phyloP scores from a whole-genome alignment of 1,140 invertebrate genomes.

The Cryptotermes secundus region DNA sequence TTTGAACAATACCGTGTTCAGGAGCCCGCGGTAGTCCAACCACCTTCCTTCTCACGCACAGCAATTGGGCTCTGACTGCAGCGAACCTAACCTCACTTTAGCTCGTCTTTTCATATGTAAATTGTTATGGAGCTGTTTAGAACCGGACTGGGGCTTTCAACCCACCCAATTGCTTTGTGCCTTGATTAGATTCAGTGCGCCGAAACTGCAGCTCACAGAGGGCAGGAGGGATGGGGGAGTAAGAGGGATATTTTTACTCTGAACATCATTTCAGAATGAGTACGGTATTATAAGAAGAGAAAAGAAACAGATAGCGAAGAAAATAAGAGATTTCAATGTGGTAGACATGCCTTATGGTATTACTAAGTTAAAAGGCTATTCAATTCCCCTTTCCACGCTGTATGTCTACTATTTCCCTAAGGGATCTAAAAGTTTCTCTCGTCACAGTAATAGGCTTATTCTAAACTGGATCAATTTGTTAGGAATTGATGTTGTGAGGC shows the following conservation, averaged over 20 bases:
- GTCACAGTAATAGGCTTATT: background rate
- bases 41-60: background rate
- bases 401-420: background rate
- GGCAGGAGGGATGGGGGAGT: background rate
- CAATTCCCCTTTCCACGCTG: background rate
- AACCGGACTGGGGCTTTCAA: conserved; percentile 1
- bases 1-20: background rate
- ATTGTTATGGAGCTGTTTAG: conserved; percentile 30
- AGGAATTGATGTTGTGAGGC: background rate
- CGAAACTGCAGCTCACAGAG: background rate
- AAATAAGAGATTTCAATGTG: conserved; percentile 14
- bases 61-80: background rate
- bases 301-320: background rate
- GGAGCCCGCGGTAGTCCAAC: background rate
- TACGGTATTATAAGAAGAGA: background rate
- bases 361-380: conserved; percentile 4
- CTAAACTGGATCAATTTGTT: background rate
- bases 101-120: conserved; percentile 29
- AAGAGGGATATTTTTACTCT: background rate
- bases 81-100: conserved; percentile 13
- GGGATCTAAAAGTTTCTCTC: background rate
- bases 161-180: conserved; percentile 27
- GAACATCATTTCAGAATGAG: conserved; percentile 8
- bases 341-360: background rate
- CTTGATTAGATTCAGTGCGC: conserved; percentile 24